Evolutionary conservation across 2,797 vertebrate genomes (phyloP), one percentile per base, ranked within the genome.

Genomic region (Manis pentadactyla): DNA sequence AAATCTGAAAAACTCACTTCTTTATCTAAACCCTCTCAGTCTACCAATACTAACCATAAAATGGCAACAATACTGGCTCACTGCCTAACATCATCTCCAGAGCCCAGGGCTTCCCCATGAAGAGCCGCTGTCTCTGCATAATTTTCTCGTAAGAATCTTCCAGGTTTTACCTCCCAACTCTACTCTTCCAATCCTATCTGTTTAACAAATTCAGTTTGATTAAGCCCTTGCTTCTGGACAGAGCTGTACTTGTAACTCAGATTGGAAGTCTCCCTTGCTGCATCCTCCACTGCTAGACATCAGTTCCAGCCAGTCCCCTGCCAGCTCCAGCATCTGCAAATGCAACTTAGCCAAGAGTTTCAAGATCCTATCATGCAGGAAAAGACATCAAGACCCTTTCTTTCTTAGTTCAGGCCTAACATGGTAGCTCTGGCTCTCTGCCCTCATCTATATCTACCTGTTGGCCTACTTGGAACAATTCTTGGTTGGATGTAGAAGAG

Each of bases 1-100:
- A 69, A 92, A 73, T 78, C 59, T 79, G 69, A 73, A 90, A 95
- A 78, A 37, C 75, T 4, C 49, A 87, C 29, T 78, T 12, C 81
- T 39, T 90, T 83, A 37, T 57, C 74, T 86, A 90, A 68, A 88
- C 51, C 25, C 23, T 92, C 18, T 78, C 64, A 29, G 42, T 21
- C 53, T 75, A 34, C 18, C 68, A 18, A 23, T 2, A 31, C 12
- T 7, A 59, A 9, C 49, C 68, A 55, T 42, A 59, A 85, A 55
- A 78, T 14, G 12, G 34, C 42, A 51, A 27, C n/a, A 59, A 81
- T 5, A 27, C 11, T 3, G 14, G 11, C 63, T 84, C 57, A 42
- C 1, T 19, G 29, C 5, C 42, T 7, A 19, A 27, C 42, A n/a
- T 73, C 53, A 79, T 27, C 34, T 7, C 14, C n/a, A 49, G 64